These are phyloP conservation scores for Pangasius larnaudii DNA, from an alignment of 2,797 vertebrate species.

Conservation along the genomic window DNA sequence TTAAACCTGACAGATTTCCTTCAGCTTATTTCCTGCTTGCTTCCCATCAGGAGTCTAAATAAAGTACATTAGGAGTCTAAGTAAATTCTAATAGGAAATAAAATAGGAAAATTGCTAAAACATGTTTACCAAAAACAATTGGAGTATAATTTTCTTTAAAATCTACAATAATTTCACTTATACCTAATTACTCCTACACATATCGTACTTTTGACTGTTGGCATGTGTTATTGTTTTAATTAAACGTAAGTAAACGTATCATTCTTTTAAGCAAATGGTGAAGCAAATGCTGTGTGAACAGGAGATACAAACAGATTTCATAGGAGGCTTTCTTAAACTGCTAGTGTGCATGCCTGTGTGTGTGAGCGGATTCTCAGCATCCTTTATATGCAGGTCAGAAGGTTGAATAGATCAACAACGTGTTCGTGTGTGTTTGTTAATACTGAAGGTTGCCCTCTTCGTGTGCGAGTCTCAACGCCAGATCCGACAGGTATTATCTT, in stretches of 20 bases:
- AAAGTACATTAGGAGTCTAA: background rate
- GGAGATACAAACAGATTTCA: background rate
- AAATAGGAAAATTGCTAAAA: background rate
- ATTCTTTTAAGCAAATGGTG: background rate
- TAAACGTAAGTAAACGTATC: no score
- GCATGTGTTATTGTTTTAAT: background rate
- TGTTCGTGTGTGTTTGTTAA: background rate
- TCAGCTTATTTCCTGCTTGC: background rate
- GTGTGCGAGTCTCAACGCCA: conserved; percentile 79
- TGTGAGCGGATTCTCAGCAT: background rate
- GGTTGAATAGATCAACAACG: background rate
- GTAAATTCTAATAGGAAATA: no score
- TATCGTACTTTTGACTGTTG: background rate
- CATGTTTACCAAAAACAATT: background rate
- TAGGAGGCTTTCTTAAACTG: background rate
- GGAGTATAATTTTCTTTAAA: background rate
- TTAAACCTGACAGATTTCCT: background rate
- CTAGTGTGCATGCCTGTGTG: background rate
- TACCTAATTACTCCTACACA: background rate
- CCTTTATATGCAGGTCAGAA: background rate
- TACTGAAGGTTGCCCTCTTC: conserved; percentile 26
- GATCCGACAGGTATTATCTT: conserved; percentile 94
- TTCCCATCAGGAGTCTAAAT: background rate
- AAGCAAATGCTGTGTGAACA: conserved; percentile 14
- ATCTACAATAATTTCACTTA: background rate